Conservation (phyloP, 2,797 vertebrate genomes). For the Spinibarbus caldwelli region DNA sequence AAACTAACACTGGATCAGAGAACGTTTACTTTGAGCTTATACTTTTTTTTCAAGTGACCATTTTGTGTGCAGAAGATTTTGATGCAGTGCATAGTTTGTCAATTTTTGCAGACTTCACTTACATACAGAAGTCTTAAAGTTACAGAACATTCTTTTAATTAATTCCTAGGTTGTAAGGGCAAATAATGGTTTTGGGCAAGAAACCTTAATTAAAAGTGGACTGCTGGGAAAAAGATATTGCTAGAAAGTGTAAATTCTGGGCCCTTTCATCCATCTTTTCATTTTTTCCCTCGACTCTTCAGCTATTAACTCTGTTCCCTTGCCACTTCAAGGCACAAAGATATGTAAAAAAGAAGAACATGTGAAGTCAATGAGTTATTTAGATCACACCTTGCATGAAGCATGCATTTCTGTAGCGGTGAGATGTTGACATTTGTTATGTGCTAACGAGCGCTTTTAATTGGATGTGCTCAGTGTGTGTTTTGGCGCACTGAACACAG, state of each 20-base stretch:
- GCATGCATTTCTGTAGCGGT: neutral
- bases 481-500: slow-evolving; percentile 21
- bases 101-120: neutral
- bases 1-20: too few species aligned
- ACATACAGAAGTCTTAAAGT: neutral
- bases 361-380: neutral
- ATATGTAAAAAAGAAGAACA: neutral
- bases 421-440: slow-evolving; percentile 26
- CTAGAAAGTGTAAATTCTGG: neutral
- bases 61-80: neutral
- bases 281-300: neutral
- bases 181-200: neutral
- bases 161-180: neutral
- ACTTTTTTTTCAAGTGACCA: neutral
- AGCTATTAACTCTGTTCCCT: neutral
- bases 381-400: neutral
- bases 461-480: slow-evolving; percentile 31
- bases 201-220: neutral
- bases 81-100: neutral
- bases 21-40: neutral
- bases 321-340: too few species aligned
- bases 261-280: neutral
- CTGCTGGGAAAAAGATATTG: neutral
- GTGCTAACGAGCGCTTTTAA: slow-evolving; percentile 35
- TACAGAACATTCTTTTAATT: neutral